These are phyloP conservation scores for Sphecodes monilicornis DNA, from an alignment of 2,888 invertebrate genomes.

Conservation along the genomic window DNA sequence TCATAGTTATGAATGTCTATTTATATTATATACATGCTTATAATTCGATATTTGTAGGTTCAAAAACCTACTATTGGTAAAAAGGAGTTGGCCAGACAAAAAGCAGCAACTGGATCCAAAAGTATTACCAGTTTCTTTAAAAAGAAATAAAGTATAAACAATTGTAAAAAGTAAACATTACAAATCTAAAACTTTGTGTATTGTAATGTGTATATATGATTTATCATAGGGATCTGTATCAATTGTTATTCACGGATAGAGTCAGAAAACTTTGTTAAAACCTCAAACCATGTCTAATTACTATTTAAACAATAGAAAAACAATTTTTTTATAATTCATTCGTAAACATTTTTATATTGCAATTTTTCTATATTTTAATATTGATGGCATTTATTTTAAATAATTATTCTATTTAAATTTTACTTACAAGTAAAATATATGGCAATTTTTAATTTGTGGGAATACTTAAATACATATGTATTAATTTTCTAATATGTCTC, in stretches of 20 bases:
- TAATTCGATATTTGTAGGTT: slow-evolving; percentile 73
- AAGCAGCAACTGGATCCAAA: slow-evolving; percentile 92
- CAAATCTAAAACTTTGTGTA: slow-evolving; percentile 38
- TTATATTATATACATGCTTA: neutral
- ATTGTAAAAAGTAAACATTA: slow-evolving; percentile 29
- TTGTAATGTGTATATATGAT: slow-evolving; percentile 33
- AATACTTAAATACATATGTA: slow-evolving; percentile 15
- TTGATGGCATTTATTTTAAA: slow-evolving; percentile 30
- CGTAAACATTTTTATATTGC: slow-evolving; percentile 40
- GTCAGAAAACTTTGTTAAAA: slow-evolving; percentile 20
- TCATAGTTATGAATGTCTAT: slow-evolving; percentile 22
- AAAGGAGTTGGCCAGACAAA: slow-evolving; percentile 91
- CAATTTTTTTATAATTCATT: slow-evolving; percentile 29
- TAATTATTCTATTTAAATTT: slow-evolving; percentile 42
- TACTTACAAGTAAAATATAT: slow-evolving; percentile 38
- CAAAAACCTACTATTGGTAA: slow-evolving; percentile 86
- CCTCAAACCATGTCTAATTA: slow-evolving; percentile 20
- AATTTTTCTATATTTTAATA: slow-evolving; percentile 20
- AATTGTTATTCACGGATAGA: slow-evolving; percentile 16
- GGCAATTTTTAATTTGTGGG: slow-evolving; percentile 22
- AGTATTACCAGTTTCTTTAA: slow-evolving; percentile 92
- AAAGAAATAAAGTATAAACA: slow-evolving; percentile 85
- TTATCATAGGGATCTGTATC: slow-evolving; percentile 19
- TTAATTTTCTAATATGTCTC: slow-evolving; percentile 4
- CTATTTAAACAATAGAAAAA: slow-evolving; percentile 30